Base-by-base conservation (phyloP, 2,113 vertebrate genomes). In the Dryoscopus gambensis region DNA sequence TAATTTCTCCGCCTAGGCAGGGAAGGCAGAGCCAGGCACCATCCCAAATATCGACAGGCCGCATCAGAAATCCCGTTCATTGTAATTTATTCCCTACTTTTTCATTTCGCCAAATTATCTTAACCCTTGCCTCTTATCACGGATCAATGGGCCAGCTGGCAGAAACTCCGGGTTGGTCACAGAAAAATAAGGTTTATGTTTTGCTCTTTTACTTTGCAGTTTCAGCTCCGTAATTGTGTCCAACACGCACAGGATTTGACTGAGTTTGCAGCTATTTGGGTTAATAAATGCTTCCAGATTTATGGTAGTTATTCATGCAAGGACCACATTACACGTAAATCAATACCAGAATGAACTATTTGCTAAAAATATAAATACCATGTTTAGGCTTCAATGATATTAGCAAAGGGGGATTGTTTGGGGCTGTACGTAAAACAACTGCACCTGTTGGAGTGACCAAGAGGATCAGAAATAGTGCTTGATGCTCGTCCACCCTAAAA, bases 341-440 rank as follows among this genome's bases (percentile, higher is more conserved):
- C 96, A 94, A 97, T 96, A 97, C 74, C 60, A 88, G 78, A 93
- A 97, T 97, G 95, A 96, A 94, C n/a, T 74, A 96, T 95, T 92
- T 80, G 93, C 94, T 97, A 93, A 96, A 97, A 98, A 97, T 91
- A 95, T 55, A 97, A 97, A 91, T 73, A 87, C 57, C 82, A 27
- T 35, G 77, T 94, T 95, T 89, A 55, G 65, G 87, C 70, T 86
- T 59, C 79, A 81, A 56, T 21, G 53, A 50, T 71, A 89, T 84
- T 39, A 96, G 82, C 73, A 74, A 89, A 87, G 59, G 9, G 40
- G 73, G 93, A 93, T 94, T 84, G 65, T 84, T 69, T 17, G 8
- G 15, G 55, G 64, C 94, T 71, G 65, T 30, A 28, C 44, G 82
- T 79, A 65, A 91, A 96, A 87, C 44, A 89, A 84, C 85, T 52